A percentile compares a stretch with the other conserved stretches of the same genome.
Conservation (phyloP, 2,797 vertebrate genomes). For the Coracias cyanogaster region DNA sequence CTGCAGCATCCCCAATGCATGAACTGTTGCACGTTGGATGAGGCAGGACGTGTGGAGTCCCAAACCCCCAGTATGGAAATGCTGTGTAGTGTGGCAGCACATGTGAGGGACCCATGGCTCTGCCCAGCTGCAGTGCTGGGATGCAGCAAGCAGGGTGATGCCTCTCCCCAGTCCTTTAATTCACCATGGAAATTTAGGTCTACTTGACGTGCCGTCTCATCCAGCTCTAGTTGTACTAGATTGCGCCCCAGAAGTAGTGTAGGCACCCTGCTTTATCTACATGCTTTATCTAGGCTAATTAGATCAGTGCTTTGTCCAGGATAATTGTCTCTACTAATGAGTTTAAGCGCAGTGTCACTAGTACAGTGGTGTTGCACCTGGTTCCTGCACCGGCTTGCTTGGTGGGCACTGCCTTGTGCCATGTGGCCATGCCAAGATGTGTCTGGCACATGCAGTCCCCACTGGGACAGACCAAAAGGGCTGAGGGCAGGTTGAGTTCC, state of each 20-base stretch:
- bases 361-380: accelerated
- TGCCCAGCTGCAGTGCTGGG: background rate
- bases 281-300: constrained; percentile 41
- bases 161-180: background rate
- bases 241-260: background rate
- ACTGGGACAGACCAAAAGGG: accelerated
- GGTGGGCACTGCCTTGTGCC: accelerated
- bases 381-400: accelerated
- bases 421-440: accelerated
- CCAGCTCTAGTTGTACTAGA: background rate
- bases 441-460: accelerated
- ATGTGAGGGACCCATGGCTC: accelerated
- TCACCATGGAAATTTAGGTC: background rate
- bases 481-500: background rate
- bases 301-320: background rate
- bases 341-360: background rate
- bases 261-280: background rate
- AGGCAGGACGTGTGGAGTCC: accelerated
- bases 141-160: accelerated
- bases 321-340: constrained; percentile 41
- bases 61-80: accelerated
- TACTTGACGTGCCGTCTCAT: background rate
- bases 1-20: accelerated
- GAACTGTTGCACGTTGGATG: accelerated
- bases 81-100: background rate